Conservation (phyloP, 1,140 invertebrate genomes). For the Parapsyche elsis region DNA sequence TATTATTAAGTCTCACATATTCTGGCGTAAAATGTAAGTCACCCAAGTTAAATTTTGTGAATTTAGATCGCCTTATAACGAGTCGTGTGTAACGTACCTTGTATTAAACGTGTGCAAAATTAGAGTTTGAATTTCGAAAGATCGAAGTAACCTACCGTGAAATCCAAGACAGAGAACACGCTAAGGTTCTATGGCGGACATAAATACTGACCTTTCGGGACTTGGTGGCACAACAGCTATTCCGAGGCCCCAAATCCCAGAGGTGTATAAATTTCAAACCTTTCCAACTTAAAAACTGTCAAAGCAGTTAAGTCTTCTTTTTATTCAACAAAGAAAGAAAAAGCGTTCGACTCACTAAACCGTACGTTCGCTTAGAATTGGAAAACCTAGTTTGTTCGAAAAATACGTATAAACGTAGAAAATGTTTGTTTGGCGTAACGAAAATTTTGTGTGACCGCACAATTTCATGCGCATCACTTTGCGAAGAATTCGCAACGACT, state of each 20-base stretch:
- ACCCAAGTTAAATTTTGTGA: too few relatives aligned
- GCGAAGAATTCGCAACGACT: neutral
- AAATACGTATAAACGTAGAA: neutral
- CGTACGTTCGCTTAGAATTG: neutral
- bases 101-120: neutral
- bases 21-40: neutral
- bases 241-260: slow-evolving; percentile 4
- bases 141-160: slow-evolving; percentile 37
- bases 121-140: neutral
- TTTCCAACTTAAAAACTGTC: slow-evolving; percentile 48
- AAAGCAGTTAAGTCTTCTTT: slow-evolving; percentile 47
- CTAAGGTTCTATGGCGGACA: slow-evolving; percentile 18
- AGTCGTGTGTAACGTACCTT: too few relatives aligned
- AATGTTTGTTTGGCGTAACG: too few relatives aligned
- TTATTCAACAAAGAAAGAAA: slow-evolving; percentile 39
- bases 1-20: neutral
- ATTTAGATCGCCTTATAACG: neutral
- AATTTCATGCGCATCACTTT: too few relatives aligned
- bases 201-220: slow-evolving; percentile 54
- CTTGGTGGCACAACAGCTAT: slow-evolving; percentile 26
- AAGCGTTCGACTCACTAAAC: neutral
- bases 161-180: slow-evolving; percentile 39
- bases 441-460: too few relatives aligned
- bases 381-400: too few relatives aligned
- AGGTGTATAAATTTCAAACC: slow-evolving; percentile 41